phyloP scores from a whole-genome alignment of 2,113 vertebrate species.

The Psephotus haematonotus region DNA sequence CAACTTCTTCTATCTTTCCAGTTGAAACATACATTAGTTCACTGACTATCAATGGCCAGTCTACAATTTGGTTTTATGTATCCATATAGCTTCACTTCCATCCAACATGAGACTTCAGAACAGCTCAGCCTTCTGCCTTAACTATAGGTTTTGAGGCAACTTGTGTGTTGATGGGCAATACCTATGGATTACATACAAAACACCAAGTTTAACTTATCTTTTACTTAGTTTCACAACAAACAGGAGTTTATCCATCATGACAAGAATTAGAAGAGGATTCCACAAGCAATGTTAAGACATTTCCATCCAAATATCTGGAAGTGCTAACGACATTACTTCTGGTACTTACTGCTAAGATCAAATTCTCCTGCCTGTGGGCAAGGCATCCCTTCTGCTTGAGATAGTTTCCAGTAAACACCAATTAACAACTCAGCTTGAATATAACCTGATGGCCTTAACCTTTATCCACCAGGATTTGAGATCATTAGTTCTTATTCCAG shows the following conservation, averaged over 20 bases:
- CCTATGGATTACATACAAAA: not conserved
- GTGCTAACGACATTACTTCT: not conserved
- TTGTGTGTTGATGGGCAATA: not conserved
- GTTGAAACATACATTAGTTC: not conserved
- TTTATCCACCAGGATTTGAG: not conserved
- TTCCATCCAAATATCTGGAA: not conserved
- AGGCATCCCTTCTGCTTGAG: not conserved
- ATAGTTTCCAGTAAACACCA: not conserved
- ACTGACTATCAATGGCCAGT: not conserved
- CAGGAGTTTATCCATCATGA: not conserved
- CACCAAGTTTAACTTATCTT: not conserved
- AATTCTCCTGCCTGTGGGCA: not conserved
- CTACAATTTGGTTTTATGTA: not conserved
- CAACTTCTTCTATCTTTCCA: not conserved
- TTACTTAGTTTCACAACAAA: not conserved
- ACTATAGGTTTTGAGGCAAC: not conserved
- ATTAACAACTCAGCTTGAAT: not conserved
- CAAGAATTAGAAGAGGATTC: not conserved
- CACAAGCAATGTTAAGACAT: not conserved
- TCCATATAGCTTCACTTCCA: not conserved
- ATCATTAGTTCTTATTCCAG: not conserved
- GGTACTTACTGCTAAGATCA: not conserved
- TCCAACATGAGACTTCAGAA: not conserved
- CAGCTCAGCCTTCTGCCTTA: not conserved
- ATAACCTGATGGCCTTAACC: not conserved